These are phyloP conservation scores for Phoxinus dragarum DNA, from an alignment of 2,797 vertebrate genomes.

Conservation along the genomic window DNA sequence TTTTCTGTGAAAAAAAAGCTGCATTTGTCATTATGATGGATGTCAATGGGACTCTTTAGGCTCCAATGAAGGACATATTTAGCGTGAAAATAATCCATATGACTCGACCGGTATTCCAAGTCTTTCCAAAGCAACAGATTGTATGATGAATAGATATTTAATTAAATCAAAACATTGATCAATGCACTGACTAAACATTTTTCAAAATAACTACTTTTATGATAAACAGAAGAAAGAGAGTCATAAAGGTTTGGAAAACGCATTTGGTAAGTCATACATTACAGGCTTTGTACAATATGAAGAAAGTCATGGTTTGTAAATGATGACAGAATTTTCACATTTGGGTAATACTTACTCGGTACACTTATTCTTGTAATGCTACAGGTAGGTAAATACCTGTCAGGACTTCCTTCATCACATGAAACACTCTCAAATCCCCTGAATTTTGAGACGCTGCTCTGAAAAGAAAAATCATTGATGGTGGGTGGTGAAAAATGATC, in stretches of 20 bases:
- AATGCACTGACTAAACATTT: not conserved
- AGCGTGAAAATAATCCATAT: not conserved
- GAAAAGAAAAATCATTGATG: constrained; percentile 26
- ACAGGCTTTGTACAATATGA: not conserved
- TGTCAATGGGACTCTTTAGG: constrained; percentile 67
- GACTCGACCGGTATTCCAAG: not conserved
- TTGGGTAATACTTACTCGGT: not conserved
- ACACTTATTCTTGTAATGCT: constrained; percentile 66
- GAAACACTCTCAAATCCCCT: constrained; percentile 26
- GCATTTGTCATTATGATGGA: constrained; percentile 33
- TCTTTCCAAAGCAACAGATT: not conserved
- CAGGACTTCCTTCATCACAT: constrained; percentile 73
- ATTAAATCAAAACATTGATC: not conserved
- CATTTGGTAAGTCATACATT: not conserved
- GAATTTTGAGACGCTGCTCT: constrained; percentile 29
- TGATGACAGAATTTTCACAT: not conserved
- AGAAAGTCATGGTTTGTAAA: not conserved
- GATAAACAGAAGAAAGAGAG: not conserved
- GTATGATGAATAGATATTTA: not conserved
- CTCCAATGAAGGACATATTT: not conserved
- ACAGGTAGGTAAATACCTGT: constrained; percentile 14
- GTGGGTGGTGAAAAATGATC: constrained; percentile 28
- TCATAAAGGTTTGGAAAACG: not conserved
- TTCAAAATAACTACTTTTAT: not conserved
- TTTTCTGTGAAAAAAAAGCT: not conserved